A percentile compares a stretch with the other conserved stretches of the same genome.
These are phyloP conservation scores for Drosophila punjabiensis DNA, from an alignment of 1,140 invertebrate species.

Conservation along the genomic window DNA sequence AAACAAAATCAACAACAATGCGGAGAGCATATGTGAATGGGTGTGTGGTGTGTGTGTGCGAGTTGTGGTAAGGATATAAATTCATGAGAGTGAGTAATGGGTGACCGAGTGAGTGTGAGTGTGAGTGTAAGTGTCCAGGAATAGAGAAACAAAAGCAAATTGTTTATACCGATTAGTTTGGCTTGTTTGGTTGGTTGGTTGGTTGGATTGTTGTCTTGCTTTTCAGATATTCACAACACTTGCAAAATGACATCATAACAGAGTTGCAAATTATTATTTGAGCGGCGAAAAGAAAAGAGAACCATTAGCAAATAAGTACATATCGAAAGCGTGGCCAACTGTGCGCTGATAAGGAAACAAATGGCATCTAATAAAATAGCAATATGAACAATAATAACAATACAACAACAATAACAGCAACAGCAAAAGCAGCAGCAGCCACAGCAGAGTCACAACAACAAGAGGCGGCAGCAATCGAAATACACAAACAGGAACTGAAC, in stretches of 20 bases:
- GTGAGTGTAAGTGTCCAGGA: slow-evolving; percentile 19
- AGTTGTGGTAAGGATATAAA: slow-evolving; percentile 45
- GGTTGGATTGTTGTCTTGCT: slow-evolving; percentile 33
- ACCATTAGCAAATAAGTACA: slow-evolving; percentile 74
- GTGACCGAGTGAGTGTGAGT: slow-evolving; percentile 21
- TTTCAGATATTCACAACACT: slow-evolving; percentile 69
- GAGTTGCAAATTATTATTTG: slow-evolving; percentile 74
- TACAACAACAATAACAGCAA: slow-evolving; percentile 29
- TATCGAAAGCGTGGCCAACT: slow-evolving; percentile 74
- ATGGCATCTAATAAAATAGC: slow-evolving; percentile 47
- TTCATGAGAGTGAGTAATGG: slow-evolving; percentile 58
- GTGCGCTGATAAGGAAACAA: slow-evolving; percentile 69
- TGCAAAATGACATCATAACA: slow-evolving; percentile 75
- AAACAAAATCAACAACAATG: slow-evolving; percentile 80
- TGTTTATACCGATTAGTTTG: slow-evolving; percentile 77
- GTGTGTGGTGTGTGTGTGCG: slow-evolving; percentile 7
- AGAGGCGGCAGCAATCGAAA: slow-evolving; percentile 1
- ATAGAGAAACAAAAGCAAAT: slow-evolving; percentile 64
- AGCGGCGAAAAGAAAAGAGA: slow-evolving; percentile 65
- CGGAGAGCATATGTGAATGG: slow-evolving; percentile 43
- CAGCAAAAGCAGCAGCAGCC: not conserved
- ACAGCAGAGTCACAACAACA: slow-evolving; percentile 20
- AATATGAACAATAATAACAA: slow-evolving; percentile 27
- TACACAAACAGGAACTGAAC: slow-evolving; percentile 13
- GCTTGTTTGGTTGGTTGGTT: slow-evolving; percentile 54